Conservation (phyloP, 2,888 invertebrate species). For the Protula sp. region DNA sequence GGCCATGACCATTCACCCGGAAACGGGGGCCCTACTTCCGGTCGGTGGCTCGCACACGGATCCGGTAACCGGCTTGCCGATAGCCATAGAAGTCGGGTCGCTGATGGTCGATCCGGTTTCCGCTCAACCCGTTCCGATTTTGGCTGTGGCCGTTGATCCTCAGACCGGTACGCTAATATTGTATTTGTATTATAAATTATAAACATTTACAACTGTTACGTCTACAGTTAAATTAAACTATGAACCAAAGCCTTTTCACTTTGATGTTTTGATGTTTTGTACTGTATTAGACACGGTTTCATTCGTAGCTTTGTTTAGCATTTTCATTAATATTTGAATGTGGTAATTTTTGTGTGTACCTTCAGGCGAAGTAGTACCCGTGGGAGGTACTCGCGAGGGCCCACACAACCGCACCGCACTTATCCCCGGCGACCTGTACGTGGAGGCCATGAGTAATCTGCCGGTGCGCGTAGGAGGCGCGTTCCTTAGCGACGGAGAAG, state of each 20-base stretch:
- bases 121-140: slow-evolving; percentile 42
- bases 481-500: slow-evolving; percentile 28
- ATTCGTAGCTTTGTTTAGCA: background rate
- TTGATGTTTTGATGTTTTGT: too few species aligned
- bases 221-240: too few species aligned
- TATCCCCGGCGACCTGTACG: slow-evolving; percentile 36
- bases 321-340: background rate
- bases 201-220: too few species aligned
- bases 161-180: slow-evolving; percentile 35
- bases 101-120: slow-evolving; percentile 46
- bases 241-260: too few species aligned
- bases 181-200: background rate
- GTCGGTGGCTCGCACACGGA: slow-evolving; percentile 46
- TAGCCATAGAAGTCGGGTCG: slow-evolving; percentile 48
- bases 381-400: slow-evolving; percentile 37
- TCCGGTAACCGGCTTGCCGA: slow-evolving; percentile 44
- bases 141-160: slow-evolving; percentile 40
- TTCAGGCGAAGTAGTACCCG: slow-evolving; percentile 40
- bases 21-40: slow-evolving; percentile 41
- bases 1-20: slow-evolving; percentile 46
- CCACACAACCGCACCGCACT: slow-evolving; percentile 30
- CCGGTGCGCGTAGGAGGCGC: slow-evolving; percentile 35
- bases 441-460: slow-evolving; percentile 38
- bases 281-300: background rate
- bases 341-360: too few species aligned